A percentile compares a stretch with the other conserved stretches of the same genome.
Conservation (phyloP, 2,888 invertebrate species). For the Sturmia bella region DNA sequence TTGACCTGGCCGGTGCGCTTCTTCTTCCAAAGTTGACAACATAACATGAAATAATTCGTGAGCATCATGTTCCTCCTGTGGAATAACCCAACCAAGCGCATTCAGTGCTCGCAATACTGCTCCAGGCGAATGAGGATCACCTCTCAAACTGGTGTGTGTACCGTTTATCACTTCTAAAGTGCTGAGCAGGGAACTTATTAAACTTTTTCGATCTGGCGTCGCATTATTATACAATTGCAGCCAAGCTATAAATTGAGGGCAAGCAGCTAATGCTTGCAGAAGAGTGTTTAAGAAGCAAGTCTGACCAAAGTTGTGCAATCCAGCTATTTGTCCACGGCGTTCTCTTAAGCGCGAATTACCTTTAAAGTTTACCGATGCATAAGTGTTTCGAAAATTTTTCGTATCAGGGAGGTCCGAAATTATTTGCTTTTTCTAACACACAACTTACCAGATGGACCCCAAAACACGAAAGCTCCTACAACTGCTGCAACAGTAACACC, state of each 20-base stretch:
- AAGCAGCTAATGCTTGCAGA: conserved; percentile 94
- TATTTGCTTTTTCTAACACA: neutral
- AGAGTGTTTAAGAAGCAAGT: conserved; percentile 97
- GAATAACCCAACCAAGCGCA: conserved; percentile 92
- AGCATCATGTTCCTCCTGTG: conserved; percentile 96
- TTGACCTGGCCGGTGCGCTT: conserved; percentile 83
- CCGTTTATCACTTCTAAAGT: conserved; percentile 89
- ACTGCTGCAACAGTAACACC: conserved; percentile 90
- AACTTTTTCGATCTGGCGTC: conserved; percentile 86
- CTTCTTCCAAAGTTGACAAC: conserved; percentile 94
- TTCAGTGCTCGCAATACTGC: conserved; percentile 88
- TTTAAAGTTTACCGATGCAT: conserved; percentile 44
- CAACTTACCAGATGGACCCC: conserved; percentile 84
- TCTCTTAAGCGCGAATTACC: conserved; percentile 83
- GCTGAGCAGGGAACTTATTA: conserved; percentile 88
- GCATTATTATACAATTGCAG: conserved; percentile 85
- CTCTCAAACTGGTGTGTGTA: conserved; percentile 86
- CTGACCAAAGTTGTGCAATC: conserved; percentile 94
- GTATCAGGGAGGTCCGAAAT: neutral
- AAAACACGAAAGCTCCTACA: conserved; percentile 91
- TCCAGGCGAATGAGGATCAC: conserved; percentile 84
- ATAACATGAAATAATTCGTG: conserved; percentile 96
- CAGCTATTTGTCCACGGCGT: conserved; percentile 89
- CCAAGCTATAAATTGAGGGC: conserved; percentile 92
- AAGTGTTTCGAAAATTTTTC: neutral